phyloP scores from a whole-genome alignment of 2,797 vertebrate genomes.

The Oreochromis grahami region DNA sequence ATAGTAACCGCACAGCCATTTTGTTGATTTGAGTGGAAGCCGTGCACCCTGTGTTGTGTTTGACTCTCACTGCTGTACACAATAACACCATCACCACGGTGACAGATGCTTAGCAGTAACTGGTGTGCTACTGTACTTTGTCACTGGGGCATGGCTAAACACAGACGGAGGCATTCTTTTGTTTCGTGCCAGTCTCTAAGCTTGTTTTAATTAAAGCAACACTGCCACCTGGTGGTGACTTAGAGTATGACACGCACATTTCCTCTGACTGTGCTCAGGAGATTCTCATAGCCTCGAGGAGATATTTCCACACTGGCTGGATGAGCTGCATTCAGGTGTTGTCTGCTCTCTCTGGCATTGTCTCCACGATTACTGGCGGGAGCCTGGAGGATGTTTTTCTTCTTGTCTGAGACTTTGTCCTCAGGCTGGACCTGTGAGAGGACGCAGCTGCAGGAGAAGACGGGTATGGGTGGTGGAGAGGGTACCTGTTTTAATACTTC shows the following conservation, averaged over 20 bases:
- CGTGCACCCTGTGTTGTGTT: not conserved
- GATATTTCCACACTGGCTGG: not conserved
- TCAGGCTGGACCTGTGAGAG: not conserved
- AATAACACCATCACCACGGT: not conserved
- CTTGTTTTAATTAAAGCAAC: constrained; percentile 3
- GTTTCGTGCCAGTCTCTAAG: not conserved
- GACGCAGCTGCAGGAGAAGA: not conserved
- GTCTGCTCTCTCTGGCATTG: not conserved
- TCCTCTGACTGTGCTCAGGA: not conserved
- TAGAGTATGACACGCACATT: not conserved
- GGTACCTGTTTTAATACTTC: not conserved
- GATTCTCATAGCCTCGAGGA: not conserved
- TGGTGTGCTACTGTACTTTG: not conserved
- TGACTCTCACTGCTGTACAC: not conserved
- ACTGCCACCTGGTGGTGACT: constrained; percentile 34
- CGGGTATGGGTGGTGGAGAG: not conserved
- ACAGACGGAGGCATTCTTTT: not conserved
- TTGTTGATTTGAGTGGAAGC: not conserved
- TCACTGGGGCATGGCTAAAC: not conserved
- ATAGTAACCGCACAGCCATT: not conserved
- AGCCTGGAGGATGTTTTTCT: not conserved
- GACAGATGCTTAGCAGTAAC: not conserved
- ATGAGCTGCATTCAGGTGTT: not conserved
- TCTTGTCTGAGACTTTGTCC: not conserved
- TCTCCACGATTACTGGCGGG: not conserved